A percentile compares a stretch with the other conserved stretches of the same genome.
Conservation (phyloP, 92 coral and sea anemone species). For the Muricea muricata region DNA sequence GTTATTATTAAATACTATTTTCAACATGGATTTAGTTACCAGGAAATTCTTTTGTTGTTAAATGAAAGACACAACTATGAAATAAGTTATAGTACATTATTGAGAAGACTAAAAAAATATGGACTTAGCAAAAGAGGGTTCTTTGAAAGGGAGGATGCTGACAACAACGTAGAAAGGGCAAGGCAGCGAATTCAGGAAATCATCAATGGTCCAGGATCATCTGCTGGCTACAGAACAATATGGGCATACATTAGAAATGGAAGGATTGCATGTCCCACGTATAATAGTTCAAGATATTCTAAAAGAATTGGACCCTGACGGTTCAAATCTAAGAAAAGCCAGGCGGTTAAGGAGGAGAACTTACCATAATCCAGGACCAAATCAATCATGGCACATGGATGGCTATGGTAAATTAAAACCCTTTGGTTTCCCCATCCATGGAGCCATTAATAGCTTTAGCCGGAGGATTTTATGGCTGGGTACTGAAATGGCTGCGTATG, state of each 20-base stretch:
- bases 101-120: conserved; percentile 57
- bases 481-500: conserved; percentile 53
- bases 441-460: too few relatives aligned
- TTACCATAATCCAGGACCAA: too few relatives aligned
- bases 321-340: conserved; percentile 52
- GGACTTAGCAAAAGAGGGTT: too few relatives aligned
- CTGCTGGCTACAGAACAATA: conserved; percentile 66
- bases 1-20: too few relatives aligned
- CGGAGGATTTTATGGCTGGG: conserved; percentile 67
- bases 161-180: too few relatives aligned
- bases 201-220: conserved; percentile 65
- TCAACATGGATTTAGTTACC: too few relatives aligned
- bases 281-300: conserved; percentile 67
- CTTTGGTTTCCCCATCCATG: too few relatives aligned
- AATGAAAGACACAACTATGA: conserved; percentile 36
- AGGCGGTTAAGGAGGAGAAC: too few relatives aligned
- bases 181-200: conserved; percentile 57
- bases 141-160: too few relatives aligned
- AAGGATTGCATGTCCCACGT: conserved; percentile 61
- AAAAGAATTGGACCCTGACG: conserved; percentile 72
- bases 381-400: too few relatives aligned
- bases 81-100: conserved; percentile 61
- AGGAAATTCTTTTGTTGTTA: conserved; percentile 56
- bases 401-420: conserved; percentile 62
- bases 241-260: conserved; percentile 75